Evolutionary conservation across 2,888 invertebrate genomes (phyloP).

Genomic region (Epinotia bilunana): DNA sequence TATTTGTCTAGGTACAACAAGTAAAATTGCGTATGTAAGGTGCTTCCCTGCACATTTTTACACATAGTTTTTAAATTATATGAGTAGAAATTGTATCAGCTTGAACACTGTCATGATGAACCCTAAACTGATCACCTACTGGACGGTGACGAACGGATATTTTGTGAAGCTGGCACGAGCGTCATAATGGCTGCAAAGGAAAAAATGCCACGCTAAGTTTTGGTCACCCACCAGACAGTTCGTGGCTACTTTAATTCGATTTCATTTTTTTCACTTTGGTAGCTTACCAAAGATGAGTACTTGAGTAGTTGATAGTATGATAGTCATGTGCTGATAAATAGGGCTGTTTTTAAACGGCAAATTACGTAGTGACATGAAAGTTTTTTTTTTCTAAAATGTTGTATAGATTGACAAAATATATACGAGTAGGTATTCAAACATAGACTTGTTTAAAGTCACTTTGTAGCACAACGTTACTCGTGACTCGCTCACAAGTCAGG

Average conservation of each 20-base stretch:
- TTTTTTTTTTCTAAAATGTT: too few relatives aligned
- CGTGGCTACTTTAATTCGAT: conserved; percentile 69
- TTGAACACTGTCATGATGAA: conserved; percentile 48
- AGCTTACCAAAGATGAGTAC: conserved; percentile 19
- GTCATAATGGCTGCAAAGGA: conserved; percentile 60
- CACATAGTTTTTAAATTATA: too few relatives aligned
- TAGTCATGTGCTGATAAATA: background rate
- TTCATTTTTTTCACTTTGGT: conserved; percentile 48
- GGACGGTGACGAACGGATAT: conserved; percentile 78
- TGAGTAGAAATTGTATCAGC: too few relatives aligned
- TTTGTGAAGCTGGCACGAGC: conserved; percentile 82
- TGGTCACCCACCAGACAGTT: conserved; percentile 58
- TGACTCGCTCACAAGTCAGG: background rate
- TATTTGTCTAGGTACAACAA: too few relatives aligned
- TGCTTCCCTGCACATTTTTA: too few relatives aligned
- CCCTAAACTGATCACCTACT: conserved; percentile 65
- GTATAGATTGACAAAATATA: too few relatives aligned
- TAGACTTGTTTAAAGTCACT: background rate
- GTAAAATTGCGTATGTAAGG: too few relatives aligned
- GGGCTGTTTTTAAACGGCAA: background rate
- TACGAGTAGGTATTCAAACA: too few relatives aligned
- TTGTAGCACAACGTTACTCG: background rate
- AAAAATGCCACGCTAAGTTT: conserved; percentile 66
- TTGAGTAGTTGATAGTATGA: background rate
- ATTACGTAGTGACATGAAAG: background rate